A percentile compares a stretch with the other conserved stretches of the same genome.
Conservation (phyloP, 1,140 invertebrate species). For the Cydia fagiglandana region DNA sequence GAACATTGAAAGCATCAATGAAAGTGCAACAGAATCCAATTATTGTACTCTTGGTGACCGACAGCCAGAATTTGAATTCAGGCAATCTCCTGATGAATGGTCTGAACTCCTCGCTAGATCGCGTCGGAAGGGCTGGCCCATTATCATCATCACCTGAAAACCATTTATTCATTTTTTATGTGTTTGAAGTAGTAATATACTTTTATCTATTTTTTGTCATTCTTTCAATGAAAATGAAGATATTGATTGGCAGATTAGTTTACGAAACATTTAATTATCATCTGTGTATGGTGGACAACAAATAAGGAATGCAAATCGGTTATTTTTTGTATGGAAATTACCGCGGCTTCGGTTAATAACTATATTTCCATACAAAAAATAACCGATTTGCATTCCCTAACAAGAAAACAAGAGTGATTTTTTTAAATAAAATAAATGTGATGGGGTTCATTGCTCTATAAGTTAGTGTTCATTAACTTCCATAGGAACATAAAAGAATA, state of each 20-base stretch:
- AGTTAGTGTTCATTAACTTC: neutral
- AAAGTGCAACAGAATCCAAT: constrained; percentile 96
- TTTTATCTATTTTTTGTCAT: neutral
- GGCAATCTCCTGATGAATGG: constrained; percentile 98
- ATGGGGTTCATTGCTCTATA: neutral
- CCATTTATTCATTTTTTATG: constrained; percentile 8
- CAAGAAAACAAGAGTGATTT: too few relatives aligned
- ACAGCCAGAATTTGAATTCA: constrained; percentile 99
- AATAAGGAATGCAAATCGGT: too few relatives aligned
- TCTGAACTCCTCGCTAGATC: constrained; percentile 97
- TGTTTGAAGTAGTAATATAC: neutral
- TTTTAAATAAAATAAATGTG: too few relatives aligned
- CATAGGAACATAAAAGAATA: neutral
- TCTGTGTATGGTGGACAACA: too few relatives aligned
- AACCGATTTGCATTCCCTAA: too few relatives aligned
- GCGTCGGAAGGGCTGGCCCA: constrained; percentile 95
- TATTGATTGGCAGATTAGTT: too few relatives aligned
- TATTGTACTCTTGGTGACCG: constrained; percentile 96
- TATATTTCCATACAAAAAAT: too few relatives aligned
- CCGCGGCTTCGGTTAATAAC: too few relatives aligned
- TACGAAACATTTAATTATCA: too few relatives aligned
- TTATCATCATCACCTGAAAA: constrained; percentile 85
- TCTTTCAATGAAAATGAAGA: too few relatives aligned
- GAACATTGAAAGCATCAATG: constrained; percentile 99
- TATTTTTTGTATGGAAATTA: too few relatives aligned